Base-by-base conservation (phyloP, 2,113 vertebrate genomes). In the Chitala chitala region DNA sequence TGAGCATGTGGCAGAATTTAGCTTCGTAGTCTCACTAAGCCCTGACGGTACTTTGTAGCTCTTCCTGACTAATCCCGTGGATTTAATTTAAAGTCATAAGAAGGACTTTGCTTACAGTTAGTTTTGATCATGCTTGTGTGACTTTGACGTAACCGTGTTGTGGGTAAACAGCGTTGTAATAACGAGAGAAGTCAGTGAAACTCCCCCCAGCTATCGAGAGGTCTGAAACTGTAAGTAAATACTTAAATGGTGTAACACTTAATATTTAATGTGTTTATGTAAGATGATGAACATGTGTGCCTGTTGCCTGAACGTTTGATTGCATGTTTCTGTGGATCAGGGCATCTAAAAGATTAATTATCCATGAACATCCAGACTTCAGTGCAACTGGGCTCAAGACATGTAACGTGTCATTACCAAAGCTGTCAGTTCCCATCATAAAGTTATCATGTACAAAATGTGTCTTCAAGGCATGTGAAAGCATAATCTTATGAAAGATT, bases 181-280 rank as follows among this genome's bases (percentile, higher is more conserved):
- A 74, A 75, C 61, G 64, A 71, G 8, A 55, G 20, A 54, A 56
- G 26, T 71, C 46, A 54, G 54, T 69, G 61, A 73, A 75, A 78
- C n/a, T 72, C 36, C 42, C 71, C 71, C 54, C 61, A 55, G 50
- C 55, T 78, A 74, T 78, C 78, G 79, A 51, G 55, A 71, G 76
- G 76, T 78, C 76, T 76, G 46, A 69, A 77, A n/a, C 74, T 38
- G 36, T 55, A 78, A 69, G 51, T 75, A 78, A 76, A 76, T 74
- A 77, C 71, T 77, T 29, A 50, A 73, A 79, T 77, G 53, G 70
- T 69, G 69, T 72, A 48, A 20, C 72, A 33, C 51, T 74, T 75
- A 33, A 69, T 69, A 74, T 76, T 72, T 73, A 71, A 76, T 72
- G 53, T 68, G 53, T 76, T 78, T 78, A 33, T 66, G 56, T 33